These are phyloP conservation scores for Cyphomyrus plagiostoma DNA, from an alignment of 2,113 vertebrate genomes.

Conservation along the genomic window DNA sequence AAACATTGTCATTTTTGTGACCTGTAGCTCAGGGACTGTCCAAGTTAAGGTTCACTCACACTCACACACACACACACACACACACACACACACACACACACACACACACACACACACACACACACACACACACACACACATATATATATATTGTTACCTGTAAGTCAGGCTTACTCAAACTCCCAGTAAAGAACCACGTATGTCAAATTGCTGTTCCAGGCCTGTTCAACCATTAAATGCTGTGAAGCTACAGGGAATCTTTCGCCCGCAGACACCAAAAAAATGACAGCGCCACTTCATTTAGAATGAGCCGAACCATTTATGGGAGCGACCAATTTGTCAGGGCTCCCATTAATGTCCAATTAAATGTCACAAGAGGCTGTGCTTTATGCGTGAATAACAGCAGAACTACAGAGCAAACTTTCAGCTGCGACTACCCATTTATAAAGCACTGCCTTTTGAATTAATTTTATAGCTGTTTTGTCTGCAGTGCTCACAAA, in stretches of 20 bases:
- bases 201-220: not conserved
- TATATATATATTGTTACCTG: no score
- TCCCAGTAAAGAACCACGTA: not conserved
- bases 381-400: not conserved
- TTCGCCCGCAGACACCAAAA: not conserved
- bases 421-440: not conserved
- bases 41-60: no score
- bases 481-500: not conserved
- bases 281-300: not conserved
- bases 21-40: not conserved
- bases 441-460: not conserved
- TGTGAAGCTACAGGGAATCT: not conserved
- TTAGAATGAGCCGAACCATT: not conserved
- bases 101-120: no score
- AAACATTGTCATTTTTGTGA: not conserved
- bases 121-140: no score
- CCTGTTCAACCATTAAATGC: not conserved
- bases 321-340: not conserved
- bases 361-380: constrained; percentile 8
- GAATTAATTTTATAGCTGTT: not conserved
- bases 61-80: no score
- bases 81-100: no score
- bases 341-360: not conserved
- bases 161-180: not conserved
- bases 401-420: not conserved